These are phyloP conservation scores for Callopanchax toddi DNA, from an alignment of 2,113 vertebrate genomes.

Conservation along the genomic window DNA sequence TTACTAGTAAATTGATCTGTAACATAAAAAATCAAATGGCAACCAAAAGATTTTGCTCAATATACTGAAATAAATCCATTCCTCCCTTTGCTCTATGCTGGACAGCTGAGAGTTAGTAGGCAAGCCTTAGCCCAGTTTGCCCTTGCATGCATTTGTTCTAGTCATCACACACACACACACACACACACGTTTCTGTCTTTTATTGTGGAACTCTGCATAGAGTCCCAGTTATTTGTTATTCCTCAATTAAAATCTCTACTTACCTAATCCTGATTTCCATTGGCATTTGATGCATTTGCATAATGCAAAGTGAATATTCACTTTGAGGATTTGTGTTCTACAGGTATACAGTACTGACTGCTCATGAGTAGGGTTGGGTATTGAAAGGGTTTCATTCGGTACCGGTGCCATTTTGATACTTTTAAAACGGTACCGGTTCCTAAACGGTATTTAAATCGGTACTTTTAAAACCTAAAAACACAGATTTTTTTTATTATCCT, in stretches of 20 bases:
- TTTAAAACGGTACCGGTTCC: too few relatives aligned
- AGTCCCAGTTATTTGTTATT: background rate
- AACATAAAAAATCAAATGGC: background rate
- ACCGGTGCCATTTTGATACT: too few relatives aligned
- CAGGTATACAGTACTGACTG: background rate
- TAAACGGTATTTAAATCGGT: too few relatives aligned
- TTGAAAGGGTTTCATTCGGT: too few relatives aligned
- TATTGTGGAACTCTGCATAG: too few relatives aligned
- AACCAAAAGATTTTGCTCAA: background rate
- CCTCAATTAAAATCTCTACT: background rate
- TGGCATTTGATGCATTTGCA: too few relatives aligned
- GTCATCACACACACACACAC: too few relatives aligned
- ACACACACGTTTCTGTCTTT: too few relatives aligned
- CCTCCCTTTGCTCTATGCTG: background rate
- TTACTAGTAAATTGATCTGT: slow-evolving; percentile 3
- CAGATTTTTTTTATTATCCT: too few relatives aligned
- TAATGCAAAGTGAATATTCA: background rate
- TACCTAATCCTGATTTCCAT: background rate
- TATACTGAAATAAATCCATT: background rate
- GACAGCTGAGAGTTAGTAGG: slow-evolving; percentile 77
- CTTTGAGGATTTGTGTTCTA: too few relatives aligned
- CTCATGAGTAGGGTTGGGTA: too few relatives aligned
- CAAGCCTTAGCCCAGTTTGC: slow-evolving; percentile 85
- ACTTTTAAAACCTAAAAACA: too few relatives aligned
- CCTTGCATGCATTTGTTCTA: slow-evolving; percentile 92